Evolutionary conservation across 2,113 vertebrate species (phyloP).

Genomic region (Otocyon megalotis): DNA sequence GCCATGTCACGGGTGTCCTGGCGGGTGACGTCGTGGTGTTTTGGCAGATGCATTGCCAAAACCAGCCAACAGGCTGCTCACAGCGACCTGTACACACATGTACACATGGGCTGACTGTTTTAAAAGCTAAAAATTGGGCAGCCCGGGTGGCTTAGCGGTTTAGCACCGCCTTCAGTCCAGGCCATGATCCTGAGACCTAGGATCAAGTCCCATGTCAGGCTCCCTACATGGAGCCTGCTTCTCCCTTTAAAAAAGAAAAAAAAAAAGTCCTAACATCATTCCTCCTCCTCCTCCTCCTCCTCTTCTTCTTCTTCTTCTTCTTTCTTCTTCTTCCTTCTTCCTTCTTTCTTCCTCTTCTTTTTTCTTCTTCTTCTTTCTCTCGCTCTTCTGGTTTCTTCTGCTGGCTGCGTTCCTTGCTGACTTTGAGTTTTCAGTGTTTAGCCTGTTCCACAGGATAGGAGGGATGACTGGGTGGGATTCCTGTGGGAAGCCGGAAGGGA

Average conservation of each 20-base stretch:
- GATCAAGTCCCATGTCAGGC: too few species aligned
- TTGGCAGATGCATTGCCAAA: background rate
- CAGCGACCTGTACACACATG: background rate
- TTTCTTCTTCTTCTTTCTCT: background rate
- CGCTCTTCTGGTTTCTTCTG: background rate
- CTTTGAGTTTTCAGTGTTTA: background rate
- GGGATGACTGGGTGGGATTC: background rate
- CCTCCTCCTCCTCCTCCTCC: too few species aligned
- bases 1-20: too few species aligned
- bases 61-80: background rate
- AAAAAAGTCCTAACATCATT: background rate
- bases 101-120: background rate
- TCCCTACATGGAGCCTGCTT: too few species aligned
- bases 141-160: too few species aligned
- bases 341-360: background rate
- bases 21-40: background rate
- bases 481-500: background rate
- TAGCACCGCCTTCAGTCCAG: too few species aligned
- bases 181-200: too few species aligned
- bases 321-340: background rate
- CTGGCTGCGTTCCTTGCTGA: background rate
- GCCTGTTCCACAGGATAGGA: background rate
- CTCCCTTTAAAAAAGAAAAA: too few species aligned
- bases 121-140: background rate
- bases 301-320: background rate